These are phyloP conservation scores for Trichomycterus rosablanca DNA, from an alignment of 2,113 vertebrate species.

Conservation along the genomic window DNA sequence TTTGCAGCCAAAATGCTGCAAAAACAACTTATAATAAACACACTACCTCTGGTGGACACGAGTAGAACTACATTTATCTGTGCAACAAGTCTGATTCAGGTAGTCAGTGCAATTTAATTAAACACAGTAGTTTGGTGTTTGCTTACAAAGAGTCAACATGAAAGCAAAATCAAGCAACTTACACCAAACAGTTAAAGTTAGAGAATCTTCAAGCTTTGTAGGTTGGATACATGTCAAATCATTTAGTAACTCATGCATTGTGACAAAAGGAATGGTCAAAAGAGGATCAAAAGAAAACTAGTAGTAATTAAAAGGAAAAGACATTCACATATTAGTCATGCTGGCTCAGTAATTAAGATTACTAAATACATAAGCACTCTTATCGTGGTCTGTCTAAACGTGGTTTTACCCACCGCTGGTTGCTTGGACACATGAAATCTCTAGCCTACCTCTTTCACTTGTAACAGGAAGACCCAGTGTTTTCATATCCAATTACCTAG, in stretches of 20 bases:
- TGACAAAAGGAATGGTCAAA: not conserved
- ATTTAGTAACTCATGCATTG: not conserved
- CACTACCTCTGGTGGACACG: constrained; percentile 20
- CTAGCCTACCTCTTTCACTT: too few relatives aligned
- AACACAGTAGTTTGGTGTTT: too few relatives aligned
- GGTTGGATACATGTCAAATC: too few relatives aligned
- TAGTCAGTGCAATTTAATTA: not conserved
- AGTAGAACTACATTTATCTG: constrained; percentile 5
- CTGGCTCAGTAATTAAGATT: not conserved
- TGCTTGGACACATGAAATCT: not conserved
- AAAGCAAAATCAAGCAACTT: not conserved
- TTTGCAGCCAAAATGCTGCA: too few relatives aligned
- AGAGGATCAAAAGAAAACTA: not conserved
- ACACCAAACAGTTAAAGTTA: too few relatives aligned
- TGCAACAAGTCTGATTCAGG: not conserved
- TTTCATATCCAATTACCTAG: too few relatives aligned
- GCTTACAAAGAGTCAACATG: not conserved
- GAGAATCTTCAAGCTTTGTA: too few relatives aligned
- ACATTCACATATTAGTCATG: not conserved
- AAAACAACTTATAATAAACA: too few relatives aligned
- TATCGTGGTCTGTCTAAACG: not conserved
- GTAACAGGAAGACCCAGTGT: too few relatives aligned
- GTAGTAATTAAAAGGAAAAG: not conserved
- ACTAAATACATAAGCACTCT: too few relatives aligned
- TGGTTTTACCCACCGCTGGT: not conserved